Base-by-base conservation (phyloP, 2,888 invertebrate species). In the Leucophenga maculata region DNA sequence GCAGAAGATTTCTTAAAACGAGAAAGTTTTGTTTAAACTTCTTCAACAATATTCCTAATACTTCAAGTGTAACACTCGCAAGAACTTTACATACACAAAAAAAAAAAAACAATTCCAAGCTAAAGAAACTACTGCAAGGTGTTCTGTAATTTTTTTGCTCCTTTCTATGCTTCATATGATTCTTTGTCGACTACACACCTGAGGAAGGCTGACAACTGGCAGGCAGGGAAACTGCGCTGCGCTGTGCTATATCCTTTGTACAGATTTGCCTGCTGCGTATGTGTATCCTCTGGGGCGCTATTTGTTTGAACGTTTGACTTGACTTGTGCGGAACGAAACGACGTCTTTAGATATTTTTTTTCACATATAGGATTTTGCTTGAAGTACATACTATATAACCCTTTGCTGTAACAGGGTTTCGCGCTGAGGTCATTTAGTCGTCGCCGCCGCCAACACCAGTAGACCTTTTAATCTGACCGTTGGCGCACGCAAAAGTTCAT, bases 231-330 rank as follows among this genome's bases (percentile, higher is more conserved):
- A 18, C n/a, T n/a, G n/a, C n/a, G 50, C 50, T 2, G 1, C 2
- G 13, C 46, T n/a, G n/a, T 4, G 46, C 50, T 11, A 8, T n/a
- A 4, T 16, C 18, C 50, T 18, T 50, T 50, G 18, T n/a, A 50
- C 6, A n/a, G 14, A 50, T 50, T 50, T 50, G 3, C 50, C 50
- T 50, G 50, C 50, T 50, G 50, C 18, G 50, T 18, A 26, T 6
- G n/a, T 18, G 22, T 26, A 57, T 26, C 11, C 57, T n/a, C 57
- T n/a, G n/a, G 31, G 57, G 57, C 57, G n/a, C 57, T 57, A 57
- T 57, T 57, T 57, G 57, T 57, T 57, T 57, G 31, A 57, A n/a
- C n/a, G 57, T 31, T 57, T 26, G 57, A 26, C 57, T 31, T 8
- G n/a, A 26, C 50, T 18, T 50, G 50, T 46, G 13, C 14, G 13